These are phyloP conservation scores for Polypterus senegalus DNA, from an alignment of 2,113 vertebrate genomes.

Conservation along the genomic window DNA sequence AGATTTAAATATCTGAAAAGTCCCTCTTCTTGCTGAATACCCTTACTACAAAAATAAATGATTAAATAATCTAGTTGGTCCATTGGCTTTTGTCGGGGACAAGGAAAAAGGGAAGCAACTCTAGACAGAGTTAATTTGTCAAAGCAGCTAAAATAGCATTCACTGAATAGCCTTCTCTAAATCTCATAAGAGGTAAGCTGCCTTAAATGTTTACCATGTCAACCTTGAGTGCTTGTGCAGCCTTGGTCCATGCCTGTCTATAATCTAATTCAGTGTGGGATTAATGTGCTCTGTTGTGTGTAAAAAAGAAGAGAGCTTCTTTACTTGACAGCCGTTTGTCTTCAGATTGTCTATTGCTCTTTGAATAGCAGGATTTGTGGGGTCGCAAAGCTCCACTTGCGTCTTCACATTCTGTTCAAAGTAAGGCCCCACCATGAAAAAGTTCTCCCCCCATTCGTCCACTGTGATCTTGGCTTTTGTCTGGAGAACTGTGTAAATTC, in stretches of 20 bases:
- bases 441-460: conserved; percentile 94
- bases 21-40: too few species aligned
- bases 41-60: too few species aligned
- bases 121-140: too few species aligned
- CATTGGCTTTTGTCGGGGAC: too few species aligned
- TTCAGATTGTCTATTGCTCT: conserved; percentile 70
- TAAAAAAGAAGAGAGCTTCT: conserved; percentile 14
- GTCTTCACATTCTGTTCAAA: conserved; percentile 88
- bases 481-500: conserved; percentile 96
- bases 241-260: background rate
- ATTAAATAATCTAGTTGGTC: too few species aligned
- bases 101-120: too few species aligned
- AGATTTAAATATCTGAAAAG: too few species aligned
- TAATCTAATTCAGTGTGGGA: too few species aligned
- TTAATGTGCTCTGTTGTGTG: too few species aligned
- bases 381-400: conserved; percentile 81
- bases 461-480: conserved; percentile 84
- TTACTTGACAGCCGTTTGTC: conserved; percentile 78
- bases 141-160: too few species aligned
- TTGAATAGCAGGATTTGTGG: conserved; percentile 49
- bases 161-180: background rate
- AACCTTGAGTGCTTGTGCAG: background rate
- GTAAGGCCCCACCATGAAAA: conserved; percentile 84
- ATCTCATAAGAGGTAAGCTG: background rate
- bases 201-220: background rate